Evolutionary conservation across 2,888 invertebrate species (phyloP), one percentile per base, ranked within the genome.

Genomic region (Sinopyrophorus schimmeli): DNA sequence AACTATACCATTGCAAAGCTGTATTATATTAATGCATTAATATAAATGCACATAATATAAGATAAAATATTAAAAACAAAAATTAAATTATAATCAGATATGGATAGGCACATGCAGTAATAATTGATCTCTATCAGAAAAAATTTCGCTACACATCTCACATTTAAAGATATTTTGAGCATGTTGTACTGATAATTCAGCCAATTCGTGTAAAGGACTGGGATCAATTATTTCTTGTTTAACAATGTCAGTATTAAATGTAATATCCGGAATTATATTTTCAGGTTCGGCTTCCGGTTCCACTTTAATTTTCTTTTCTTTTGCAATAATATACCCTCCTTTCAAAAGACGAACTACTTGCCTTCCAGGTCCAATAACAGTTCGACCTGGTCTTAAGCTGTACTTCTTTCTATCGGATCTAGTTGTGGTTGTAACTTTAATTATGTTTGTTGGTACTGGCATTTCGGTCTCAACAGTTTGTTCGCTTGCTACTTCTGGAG

Each of bases 41-140:
- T 5, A 10, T 11, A 9, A 15, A 9, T n/a, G 1, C 7, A 16
- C 9, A 16, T 17, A 16, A 32, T 18, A 32, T 2, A 10, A 20
- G 9, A 15, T 9, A 12, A 15, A 23, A 21, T 21, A 21, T 2
- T 21, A 21, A 21, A 3, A n/a, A 21, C 21, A 21, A 21, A 21
- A 9, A 7, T 21, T 9, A 21, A 5, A 41, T 62, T 67, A 67
- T 64, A 74, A 77, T 85, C 84, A 86, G 74, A 91, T 90, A 71
- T 91, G 90, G 67, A 89, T 82, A 43, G 88, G 87, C 63, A 90
- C 89, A 73, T 91, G 90, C 42, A 86, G 77, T 53, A 90, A 73
- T 27, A 86, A 72, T 56, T 87, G 87, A 37, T 86, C 83, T 37
- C 88, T 81, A 54, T 85, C 84, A 5, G 82, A 76, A 71, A 91